phyloP scores from a whole-genome alignment of 1,140 invertebrate genomes.

The Arctopsyche grandis region DNA sequence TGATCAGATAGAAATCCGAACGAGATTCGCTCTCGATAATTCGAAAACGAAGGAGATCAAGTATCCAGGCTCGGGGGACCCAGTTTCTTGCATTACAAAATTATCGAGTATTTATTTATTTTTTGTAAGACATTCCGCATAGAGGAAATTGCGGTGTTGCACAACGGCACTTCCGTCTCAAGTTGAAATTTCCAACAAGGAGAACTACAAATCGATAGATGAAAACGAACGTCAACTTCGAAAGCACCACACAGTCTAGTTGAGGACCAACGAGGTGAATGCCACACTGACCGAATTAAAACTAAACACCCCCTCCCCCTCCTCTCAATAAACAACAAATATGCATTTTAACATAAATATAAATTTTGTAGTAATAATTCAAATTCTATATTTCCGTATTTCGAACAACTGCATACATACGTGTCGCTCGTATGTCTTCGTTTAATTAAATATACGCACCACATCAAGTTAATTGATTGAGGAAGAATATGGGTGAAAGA shows the following conservation, averaged over 20 bases:
- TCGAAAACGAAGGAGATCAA: slow-evolving; percentile 10
- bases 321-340: too few species aligned
- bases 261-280: not conserved
- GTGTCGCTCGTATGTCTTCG: too few species aligned
- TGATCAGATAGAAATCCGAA: too few species aligned
- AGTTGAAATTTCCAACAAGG: not conserved
- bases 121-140: slow-evolving; percentile 1
- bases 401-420: too few species aligned
- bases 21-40: not conserved
- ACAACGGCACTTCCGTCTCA: slow-evolving; percentile 2
- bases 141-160: not conserved
- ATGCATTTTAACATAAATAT: too few species aligned
- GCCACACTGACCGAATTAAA: not conserved
- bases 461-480: too few species aligned
- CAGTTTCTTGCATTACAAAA: slow-evolving; percentile 24
- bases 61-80: not conserved
- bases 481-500: too few species aligned
- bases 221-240: slow-evolving; percentile 3
- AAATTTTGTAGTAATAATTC: too few species aligned
- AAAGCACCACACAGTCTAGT: not conserved
- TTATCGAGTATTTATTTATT: not conserved
- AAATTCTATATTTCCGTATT: too few species aligned
- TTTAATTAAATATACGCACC: too few species aligned
- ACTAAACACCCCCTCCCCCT: not conserved
- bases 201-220: not conserved